Conservation (phyloP, 2,888 invertebrate species). For the Eristalis pertinax region DNA sequence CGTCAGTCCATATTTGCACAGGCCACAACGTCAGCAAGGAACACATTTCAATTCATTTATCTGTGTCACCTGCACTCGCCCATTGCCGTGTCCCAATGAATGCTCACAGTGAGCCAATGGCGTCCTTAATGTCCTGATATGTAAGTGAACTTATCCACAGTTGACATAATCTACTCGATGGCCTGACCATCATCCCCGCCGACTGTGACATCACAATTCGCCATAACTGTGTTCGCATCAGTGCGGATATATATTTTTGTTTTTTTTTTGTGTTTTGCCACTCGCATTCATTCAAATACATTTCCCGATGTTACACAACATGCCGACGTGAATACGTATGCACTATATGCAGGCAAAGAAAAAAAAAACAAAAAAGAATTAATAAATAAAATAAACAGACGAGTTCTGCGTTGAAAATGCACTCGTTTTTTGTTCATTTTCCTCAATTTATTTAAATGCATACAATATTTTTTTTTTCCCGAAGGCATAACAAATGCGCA, state of each 20-base stretch:
- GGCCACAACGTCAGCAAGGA: no score
- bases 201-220: slow-evolving; percentile 43
- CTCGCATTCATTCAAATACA: not conserved
- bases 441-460: slow-evolving; percentile 57
- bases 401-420: not conserved
- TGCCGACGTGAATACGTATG: not conserved
- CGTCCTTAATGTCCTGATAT: not conserved
- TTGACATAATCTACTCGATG: slow-evolving; percentile 49
- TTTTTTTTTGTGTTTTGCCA: no score
- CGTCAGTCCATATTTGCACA: no score
- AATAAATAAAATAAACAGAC: not conserved
- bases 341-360: not conserved
- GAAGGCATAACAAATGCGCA: slow-evolving; percentile 49
- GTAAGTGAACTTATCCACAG: slow-evolving; percentile 5
- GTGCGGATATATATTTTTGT: not conserved
- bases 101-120: not conserved
- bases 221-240: not conserved
- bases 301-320: not conserved
- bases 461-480: slow-evolving; percentile 6
- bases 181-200: slow-evolving; percentile 27
- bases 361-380: not conserved
- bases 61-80: not conserved
- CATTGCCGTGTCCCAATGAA: not conserved
- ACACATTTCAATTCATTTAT: not conserved
- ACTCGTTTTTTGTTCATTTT: slow-evolving; percentile 8